Conservation (phyloP, 2,888 invertebrate genomes). For the Lasioglossum oenotherae region DNA sequence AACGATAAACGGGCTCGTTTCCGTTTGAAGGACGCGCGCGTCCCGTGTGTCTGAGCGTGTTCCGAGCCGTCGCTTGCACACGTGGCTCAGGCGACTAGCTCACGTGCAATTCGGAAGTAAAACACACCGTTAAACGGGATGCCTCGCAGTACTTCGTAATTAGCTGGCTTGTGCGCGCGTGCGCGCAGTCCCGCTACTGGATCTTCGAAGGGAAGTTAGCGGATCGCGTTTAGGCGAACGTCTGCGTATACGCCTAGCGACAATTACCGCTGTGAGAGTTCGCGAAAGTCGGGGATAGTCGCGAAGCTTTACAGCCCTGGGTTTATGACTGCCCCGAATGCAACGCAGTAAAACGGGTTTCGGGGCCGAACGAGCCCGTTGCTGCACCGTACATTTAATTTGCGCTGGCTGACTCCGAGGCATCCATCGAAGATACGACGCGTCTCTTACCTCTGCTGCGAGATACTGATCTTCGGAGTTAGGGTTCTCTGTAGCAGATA, state of each 20-base stretch:
- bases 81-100: neutral
- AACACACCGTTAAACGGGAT: conserved; percentile 11
- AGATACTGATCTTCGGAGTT: conserved; percentile 1
- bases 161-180: neutral
- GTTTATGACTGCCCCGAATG: conserved; percentile 24
- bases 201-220: neutral
- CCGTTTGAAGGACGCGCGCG: conserved; percentile 13
- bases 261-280: conserved; percentile 26
- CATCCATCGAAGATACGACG: conserved; percentile 2
- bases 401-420: conserved; percentile 13
- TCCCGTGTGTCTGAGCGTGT: conserved; percentile 16
- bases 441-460: neutral
- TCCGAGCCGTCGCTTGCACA: neutral
- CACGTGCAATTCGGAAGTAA: neutral
- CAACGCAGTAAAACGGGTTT: conserved; percentile 13
- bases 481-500: neutral
- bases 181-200: neutral
- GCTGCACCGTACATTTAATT: conserved; percentile 37
- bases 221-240: conserved; percentile 1
- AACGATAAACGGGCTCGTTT: conserved; percentile 20
- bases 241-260: conserved; percentile 14
- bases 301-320: neutral
- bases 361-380: conserved; percentile 6
- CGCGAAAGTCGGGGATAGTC: conserved; percentile 11
- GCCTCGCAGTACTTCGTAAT: conserved; percentile 17